phyloP scores from a whole-genome alignment of 2,888 invertebrate species.

The Chromoteleia sp. region DNA sequence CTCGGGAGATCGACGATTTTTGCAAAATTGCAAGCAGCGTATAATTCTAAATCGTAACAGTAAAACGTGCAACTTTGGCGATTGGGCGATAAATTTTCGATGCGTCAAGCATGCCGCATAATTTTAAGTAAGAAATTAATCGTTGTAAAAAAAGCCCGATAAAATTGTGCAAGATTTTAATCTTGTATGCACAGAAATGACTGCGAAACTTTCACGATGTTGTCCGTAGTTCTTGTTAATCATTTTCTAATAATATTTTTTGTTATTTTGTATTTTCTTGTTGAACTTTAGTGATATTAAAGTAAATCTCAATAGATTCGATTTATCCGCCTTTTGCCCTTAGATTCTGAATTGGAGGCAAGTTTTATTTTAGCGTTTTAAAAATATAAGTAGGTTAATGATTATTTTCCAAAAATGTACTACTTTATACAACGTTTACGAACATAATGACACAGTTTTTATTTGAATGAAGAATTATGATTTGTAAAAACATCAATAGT shows the following conservation, averaged over 20 bases:
- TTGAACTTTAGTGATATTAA: slow-evolving; percentile 18
- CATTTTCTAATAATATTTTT: slow-evolving; percentile 12
- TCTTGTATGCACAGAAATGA: neutral
- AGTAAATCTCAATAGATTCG: slow-evolving; percentile 8
- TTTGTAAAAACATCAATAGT: too few species aligned
- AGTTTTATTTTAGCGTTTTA: slow-evolving; percentile 16
- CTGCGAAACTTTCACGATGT: slow-evolving; percentile 7
- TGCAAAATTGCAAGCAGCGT: slow-evolving; percentile 43
- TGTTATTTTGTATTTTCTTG: neutral
- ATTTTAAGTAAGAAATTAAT: slow-evolving; percentile 12
- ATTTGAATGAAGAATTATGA: too few species aligned
- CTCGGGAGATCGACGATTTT: slow-evolving; percentile 56
- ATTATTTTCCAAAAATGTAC: slow-evolving; percentile 21
- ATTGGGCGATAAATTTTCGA: slow-evolving; percentile 12
- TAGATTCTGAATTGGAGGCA: slow-evolving; percentile 15
- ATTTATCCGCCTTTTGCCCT: slow-evolving; percentile 9
- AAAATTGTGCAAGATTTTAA: neutral
- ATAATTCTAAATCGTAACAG: slow-evolving; percentile 39
- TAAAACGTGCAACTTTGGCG: slow-evolving; percentile 19
- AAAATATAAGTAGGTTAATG: slow-evolving; percentile 33
- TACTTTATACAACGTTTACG: slow-evolving; percentile 5
- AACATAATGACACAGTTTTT: slow-evolving; percentile 5
- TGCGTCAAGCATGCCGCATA: neutral
- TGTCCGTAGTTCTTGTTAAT: slow-evolving; percentile 9
- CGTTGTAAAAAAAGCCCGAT: neutral